phyloP scores from a whole-genome alignment of 2,113 vertebrate genomes.

The Deroptyus accipitrinus region DNA sequence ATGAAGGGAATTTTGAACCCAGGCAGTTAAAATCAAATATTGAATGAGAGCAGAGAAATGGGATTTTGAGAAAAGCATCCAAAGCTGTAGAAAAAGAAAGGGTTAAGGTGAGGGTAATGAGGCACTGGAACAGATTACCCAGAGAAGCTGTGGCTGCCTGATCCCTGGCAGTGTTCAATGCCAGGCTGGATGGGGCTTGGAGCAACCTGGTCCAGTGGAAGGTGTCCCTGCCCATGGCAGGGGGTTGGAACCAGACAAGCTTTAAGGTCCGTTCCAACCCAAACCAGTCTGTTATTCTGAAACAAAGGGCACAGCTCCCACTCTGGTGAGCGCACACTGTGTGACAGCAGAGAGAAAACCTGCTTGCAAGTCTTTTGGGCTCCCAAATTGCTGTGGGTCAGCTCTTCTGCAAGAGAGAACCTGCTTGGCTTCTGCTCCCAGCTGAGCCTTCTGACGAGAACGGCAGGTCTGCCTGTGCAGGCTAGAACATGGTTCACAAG shows the following conservation, averaged over 20 bases:
- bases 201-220: background rate
- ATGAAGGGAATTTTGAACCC: background rate
- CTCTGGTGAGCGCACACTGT: background rate
- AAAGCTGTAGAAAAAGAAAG: background rate
- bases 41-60: background rate
- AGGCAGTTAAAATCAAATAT: background rate
- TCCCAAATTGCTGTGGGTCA: background rate
- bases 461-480: background rate
- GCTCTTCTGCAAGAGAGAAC: background rate
- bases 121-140: background rate
- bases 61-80: background rate
- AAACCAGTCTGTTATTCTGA: background rate
- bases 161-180: background rate
- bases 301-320: background rate
- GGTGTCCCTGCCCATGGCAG: background rate
- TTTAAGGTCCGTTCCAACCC: background rate
- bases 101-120: background rate
- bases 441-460: background rate
- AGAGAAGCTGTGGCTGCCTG: background rate
- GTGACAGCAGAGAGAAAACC: background rate
- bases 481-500: accelerated
- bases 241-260: background rate
- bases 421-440: background rate
- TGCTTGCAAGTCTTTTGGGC: background rate
- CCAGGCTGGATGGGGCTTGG: background rate